A percentile compares a stretch with the other conserved stretches of the same genome.
phyloP scores from a whole-genome alignment of 2,797 vertebrate genomes.

The Lates japonicus region DNA sequence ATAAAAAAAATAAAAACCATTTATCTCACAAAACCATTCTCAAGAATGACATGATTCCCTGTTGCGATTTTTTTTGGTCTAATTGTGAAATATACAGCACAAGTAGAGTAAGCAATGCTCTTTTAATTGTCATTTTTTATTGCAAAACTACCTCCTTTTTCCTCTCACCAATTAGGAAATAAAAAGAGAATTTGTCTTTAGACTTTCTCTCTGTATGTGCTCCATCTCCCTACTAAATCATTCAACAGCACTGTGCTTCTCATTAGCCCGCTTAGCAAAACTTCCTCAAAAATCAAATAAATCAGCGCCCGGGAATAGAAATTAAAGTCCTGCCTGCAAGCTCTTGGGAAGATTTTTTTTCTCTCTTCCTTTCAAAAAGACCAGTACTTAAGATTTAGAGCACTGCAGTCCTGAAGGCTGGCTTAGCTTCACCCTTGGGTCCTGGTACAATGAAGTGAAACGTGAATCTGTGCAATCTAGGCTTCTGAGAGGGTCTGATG shows the following conservation, averaged over 20 bases:
- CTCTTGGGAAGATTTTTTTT: slow-evolving; percentile 65
- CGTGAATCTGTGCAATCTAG: slow-evolving; percentile 34
- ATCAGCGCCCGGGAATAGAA: slow-evolving; percentile 90
- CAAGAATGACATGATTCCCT: slow-evolving; percentile 47
- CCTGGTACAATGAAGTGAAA: slow-evolving; percentile 48
- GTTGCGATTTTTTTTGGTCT: slow-evolving; percentile 45
- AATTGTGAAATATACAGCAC: slow-evolving; percentile 58
- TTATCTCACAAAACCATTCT: slow-evolving; percentile 32
- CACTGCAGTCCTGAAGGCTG: slow-evolving; percentile 62
- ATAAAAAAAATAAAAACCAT: neutral
- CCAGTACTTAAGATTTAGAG: slow-evolving; percentile 71
- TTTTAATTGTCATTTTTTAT: slow-evolving; percentile 80
- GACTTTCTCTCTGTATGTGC: slow-evolving; percentile 77
- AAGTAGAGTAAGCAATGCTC: slow-evolving; percentile 55
- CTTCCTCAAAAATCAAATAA: slow-evolving; percentile 94
- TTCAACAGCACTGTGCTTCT: slow-evolving; percentile 91
- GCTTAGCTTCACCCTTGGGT: slow-evolving; percentile 59
- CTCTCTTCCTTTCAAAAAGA: slow-evolving; percentile 49
- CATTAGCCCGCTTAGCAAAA: slow-evolving; percentile 95
- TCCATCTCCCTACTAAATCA: slow-evolving; percentile 89
- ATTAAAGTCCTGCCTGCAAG: slow-evolving; percentile 88
- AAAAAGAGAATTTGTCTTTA: slow-evolving; percentile 88
- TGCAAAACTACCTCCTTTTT: slow-evolving; percentile 86
- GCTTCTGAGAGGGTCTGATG: slow-evolving; percentile 2
- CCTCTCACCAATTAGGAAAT: slow-evolving; percentile 88